phyloP scores from a whole-genome alignment of 2,888 invertebrate species.

The Tetranychus piercei region DNA sequence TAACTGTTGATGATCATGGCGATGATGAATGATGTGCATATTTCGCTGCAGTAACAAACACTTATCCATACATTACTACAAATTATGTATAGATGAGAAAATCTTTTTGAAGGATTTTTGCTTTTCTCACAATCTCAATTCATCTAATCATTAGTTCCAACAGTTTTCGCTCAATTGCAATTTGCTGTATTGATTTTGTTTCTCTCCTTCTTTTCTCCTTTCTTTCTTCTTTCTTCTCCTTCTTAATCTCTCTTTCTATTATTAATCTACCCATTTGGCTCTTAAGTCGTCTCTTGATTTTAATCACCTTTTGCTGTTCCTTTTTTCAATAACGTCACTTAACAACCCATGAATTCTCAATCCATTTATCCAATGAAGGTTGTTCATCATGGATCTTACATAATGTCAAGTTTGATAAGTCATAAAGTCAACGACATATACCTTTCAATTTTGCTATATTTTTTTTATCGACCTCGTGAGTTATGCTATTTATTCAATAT shows the following conservation, averaged over 20 bases:
- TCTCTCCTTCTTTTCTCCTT: background rate
- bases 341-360: no score
- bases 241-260: background rate
- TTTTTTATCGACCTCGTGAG: no score
- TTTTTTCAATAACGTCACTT: no score
- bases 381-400: no score
- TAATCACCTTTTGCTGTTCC: no score
- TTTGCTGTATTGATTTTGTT: background rate
- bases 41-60: background rate
- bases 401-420: no score
- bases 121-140: background rate
- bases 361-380: no score
- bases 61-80: background rate
- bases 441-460: no score
- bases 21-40: background rate
- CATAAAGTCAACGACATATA: no score
- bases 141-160: background rate
- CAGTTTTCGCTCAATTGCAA: background rate
- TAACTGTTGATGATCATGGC: background rate
- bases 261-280: background rate
- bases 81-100: background rate
- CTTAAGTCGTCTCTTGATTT: no score
- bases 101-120: background rate
- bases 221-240: background rate
- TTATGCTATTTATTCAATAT: no score